Conservation (phyloP, 2,797 vertebrate species). For the Borostomias antarcticus region DNA sequence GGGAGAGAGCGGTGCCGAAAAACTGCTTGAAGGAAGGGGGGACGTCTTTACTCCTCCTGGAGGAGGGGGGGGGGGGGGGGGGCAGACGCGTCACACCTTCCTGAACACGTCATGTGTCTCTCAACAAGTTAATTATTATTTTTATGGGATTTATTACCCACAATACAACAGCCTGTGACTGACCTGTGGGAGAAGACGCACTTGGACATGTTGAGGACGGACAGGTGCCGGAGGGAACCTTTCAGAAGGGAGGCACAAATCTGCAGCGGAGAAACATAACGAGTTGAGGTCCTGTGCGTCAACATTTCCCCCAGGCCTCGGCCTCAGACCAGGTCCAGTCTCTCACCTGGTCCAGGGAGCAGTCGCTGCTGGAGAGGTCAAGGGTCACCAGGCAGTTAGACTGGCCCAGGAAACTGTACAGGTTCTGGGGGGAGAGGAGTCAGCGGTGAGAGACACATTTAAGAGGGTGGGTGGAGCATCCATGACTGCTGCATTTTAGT, state of each 20-base stretch:
- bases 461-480: no score
- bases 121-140: no score
- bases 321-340: not conserved
- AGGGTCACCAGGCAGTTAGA: slow-evolving; percentile 85
- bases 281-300: not conserved
- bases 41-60: slow-evolving; percentile 91
- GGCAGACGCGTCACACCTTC: no score
- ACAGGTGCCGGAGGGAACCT: slow-evolving; percentile 88
- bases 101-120: no score
- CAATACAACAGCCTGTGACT: no score
- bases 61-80: not conserved
- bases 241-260: slow-evolving; percentile 87
- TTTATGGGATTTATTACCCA: no score
- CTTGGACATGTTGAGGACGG: slow-evolving; percentile 89
- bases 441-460: not conserved
- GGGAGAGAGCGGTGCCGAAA: slow-evolving; percentile 87
- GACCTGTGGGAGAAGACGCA: slow-evolving; percentile 91
- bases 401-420: slow-evolving; percentile 91
- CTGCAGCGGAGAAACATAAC: no score
- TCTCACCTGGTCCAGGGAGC: slow-evolving; percentile 89
- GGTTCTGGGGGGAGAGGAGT: slow-evolving; percentile 77
- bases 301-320: not conserved
- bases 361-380: slow-evolving; percentile 92
- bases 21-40: slow-evolving; percentile 91
- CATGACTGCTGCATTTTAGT: no score